Evolutionary conservation across 2,113 vertebrate genomes (phyloP).

Genomic region (Zingel zingel): DNA sequence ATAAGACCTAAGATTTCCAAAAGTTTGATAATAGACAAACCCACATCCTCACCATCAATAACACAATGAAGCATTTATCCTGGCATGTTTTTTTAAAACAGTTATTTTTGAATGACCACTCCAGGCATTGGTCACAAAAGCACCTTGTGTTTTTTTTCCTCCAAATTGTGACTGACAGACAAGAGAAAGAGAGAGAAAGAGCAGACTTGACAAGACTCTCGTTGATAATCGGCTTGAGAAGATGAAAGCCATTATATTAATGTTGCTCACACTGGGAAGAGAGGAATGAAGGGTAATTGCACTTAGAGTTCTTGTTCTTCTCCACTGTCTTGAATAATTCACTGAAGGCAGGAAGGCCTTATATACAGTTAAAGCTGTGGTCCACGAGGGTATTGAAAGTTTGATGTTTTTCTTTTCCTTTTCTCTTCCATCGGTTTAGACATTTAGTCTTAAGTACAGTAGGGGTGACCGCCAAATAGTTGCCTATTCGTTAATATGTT

Average conservation of each 20-base stretch:
- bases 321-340: constrained; percentile 83
- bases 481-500: no score
- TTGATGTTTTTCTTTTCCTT: constrained; percentile 60
- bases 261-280: constrained; percentile 79
- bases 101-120: constrained; percentile 32
- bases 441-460: constrained; percentile 49
- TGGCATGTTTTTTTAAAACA: constrained; percentile 41
- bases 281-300: constrained; percentile 79
- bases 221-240: constrained; percentile 72
- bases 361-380: constrained; percentile 60
- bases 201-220: constrained; percentile 50
- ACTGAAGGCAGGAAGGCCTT: constrained; percentile 65
- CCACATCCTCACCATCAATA: constrained; percentile 41
- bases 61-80: constrained; percentile 56
- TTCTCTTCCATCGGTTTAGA: constrained; percentile 53
- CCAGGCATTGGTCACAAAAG: constrained; percentile 24
- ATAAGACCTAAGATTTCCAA: constrained; percentile 59
- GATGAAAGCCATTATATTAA: constrained; percentile 83
- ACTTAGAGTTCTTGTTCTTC: constrained; percentile 79
- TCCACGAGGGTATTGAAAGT: constrained; percentile 62
- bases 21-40: constrained; percentile 63
- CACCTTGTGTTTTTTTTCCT: constrained; percentile 7
- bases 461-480: neutral
- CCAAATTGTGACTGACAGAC: constrained; percentile 60
- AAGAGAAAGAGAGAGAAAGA: constrained; percentile 14